These are phyloP conservation scores for Podabrus alpinus DNA, from an alignment of 2,888 invertebrate genomes.

Conservation along the genomic window DNA sequence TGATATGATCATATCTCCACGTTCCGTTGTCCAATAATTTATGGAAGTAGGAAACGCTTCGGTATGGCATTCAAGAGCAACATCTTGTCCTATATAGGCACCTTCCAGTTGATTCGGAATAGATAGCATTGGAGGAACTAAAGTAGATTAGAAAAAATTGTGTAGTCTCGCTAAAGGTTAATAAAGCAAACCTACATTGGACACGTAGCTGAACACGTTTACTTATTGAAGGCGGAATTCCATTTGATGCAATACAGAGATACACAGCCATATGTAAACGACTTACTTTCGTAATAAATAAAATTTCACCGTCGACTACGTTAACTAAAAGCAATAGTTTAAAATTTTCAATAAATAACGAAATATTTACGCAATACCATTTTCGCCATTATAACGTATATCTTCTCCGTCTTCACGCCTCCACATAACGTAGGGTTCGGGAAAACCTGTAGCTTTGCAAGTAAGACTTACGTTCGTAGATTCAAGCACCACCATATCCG, in stretches of 20 bases:
- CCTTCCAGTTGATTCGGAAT: slow-evolving; percentile 92
- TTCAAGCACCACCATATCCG: slow-evolving; percentile 90
- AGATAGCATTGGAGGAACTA: slow-evolving; percentile 92
- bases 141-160: slow-evolving; percentile 36
- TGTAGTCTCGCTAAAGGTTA: slow-evolving; percentile 10
- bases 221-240: slow-evolving; percentile 89
- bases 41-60: slow-evolving; percentile 92
- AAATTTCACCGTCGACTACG: slow-evolving; percentile 84
- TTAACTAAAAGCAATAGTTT: slow-evolving; percentile 66
- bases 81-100: slow-evolving; percentile 86
- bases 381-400: slow-evolving; percentile 87
- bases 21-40: slow-evolving; percentile 92
- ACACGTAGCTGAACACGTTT: slow-evolving; percentile 81
- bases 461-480: slow-evolving; percentile 85
- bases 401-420: slow-evolving; percentile 86
- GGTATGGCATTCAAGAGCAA: slow-evolving; percentile 85
- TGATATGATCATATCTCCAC: slow-evolving; percentile 91
- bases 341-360: slow-evolving; percentile 7
- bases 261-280: slow-evolving; percentile 92
- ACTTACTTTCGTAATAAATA: slow-evolving; percentile 86
- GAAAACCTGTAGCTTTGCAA: slow-evolving; percentile 86
- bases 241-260: slow-evolving; percentile 90
- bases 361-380: slow-evolving; percentile 60
- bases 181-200: slow-evolving; percentile 69
- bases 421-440: slow-evolving; percentile 93